Evolutionary conservation across 2,888 invertebrate species (phyloP).

Genomic region (Eristalis intricaria): DNA sequence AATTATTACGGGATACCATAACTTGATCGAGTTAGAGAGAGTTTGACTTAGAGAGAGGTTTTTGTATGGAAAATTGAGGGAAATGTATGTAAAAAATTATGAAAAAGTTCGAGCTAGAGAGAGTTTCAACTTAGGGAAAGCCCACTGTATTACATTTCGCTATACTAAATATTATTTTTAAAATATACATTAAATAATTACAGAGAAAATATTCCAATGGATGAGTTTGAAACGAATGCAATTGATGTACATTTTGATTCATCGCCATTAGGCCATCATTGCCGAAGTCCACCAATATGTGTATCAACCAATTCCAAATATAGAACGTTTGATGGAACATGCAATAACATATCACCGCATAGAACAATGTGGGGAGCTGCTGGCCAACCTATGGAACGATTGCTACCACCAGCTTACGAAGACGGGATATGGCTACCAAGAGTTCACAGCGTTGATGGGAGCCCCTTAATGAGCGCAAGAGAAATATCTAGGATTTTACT

Average conservation of each 20-base stretch:
- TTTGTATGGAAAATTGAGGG: no score
- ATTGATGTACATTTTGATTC: slow-evolving; percentile 78
- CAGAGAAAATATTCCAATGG: slow-evolving; percentile 77
- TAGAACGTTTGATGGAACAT: slow-evolving; percentile 89
- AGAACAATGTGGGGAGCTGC: slow-evolving; percentile 86
- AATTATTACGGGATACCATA: no score
- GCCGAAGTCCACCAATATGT: slow-evolving; percentile 81
- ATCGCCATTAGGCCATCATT: slow-evolving; percentile 77
- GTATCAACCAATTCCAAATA: slow-evolving; percentile 82
- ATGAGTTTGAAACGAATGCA: slow-evolving; percentile 79
- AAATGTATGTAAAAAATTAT: no score
- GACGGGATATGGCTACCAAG: slow-evolving; percentile 83
- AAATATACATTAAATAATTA: background rate
- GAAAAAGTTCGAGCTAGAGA: no score
- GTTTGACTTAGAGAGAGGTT: no score
- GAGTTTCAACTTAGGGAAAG: no score
- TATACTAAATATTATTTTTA: background rate
- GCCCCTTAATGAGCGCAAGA: slow-evolving; percentile 86
- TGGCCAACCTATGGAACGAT: slow-evolving; percentile 85
- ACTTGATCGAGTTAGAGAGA: no score
- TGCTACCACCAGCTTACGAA: slow-evolving; percentile 86
- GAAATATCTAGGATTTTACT: slow-evolving; percentile 86
- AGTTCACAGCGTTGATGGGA: slow-evolving; percentile 79
- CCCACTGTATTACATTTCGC: no score
- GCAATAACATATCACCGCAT: slow-evolving; percentile 86